Conservation (phyloP, 1,140 invertebrate species). For the Sitophilus oryzae region DNA sequence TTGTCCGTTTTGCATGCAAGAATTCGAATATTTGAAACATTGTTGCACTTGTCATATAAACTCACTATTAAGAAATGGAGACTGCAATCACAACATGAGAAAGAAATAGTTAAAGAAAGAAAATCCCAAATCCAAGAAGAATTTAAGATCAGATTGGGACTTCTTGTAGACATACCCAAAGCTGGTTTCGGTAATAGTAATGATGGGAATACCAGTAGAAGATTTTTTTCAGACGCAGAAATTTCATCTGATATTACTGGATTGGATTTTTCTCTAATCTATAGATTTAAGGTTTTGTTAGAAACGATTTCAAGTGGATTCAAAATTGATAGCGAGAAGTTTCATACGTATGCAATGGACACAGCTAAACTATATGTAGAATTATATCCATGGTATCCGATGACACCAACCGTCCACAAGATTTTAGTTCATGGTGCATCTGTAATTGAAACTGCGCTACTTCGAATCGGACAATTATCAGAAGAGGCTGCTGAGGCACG, state of each 20-base stretch:
- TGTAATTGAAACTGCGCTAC: slow-evolving; percentile 31
- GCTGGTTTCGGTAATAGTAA: slow-evolving; percentile 39
- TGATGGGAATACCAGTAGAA: slow-evolving; percentile 40
- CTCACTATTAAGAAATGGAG: slow-evolving; percentile 33
- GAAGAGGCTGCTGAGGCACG: slow-evolving; percentile 28
- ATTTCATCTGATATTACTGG: slow-evolving; percentile 33
- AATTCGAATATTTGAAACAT: slow-evolving; percentile 42
- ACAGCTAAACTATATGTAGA: slow-evolving; percentile 31
- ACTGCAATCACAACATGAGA: slow-evolving; percentile 24
- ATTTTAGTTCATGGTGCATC: slow-evolving; percentile 34
- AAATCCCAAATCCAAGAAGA: slow-evolving; percentile 37
- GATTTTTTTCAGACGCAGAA: slow-evolving; percentile 39
- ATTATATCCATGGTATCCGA: slow-evolving; percentile 39
- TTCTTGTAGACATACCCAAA: slow-evolving; percentile 41
- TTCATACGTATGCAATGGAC: slow-evolving; percentile 18
- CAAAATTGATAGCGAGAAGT: slow-evolving; percentile 32
- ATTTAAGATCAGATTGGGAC: slow-evolving; percentile 33
- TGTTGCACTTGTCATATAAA: slow-evolving; percentile 41
- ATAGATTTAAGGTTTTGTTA: slow-evolving; percentile 28
- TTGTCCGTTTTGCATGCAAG: slow-evolving; percentile 41
- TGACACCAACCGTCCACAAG: slow-evolving; percentile 42
- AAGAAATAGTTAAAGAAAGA: slow-evolving; percentile 22
- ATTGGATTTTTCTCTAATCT: slow-evolving; percentile 26
- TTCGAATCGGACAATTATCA: slow-evolving; percentile 35
- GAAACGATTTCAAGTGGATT: slow-evolving; percentile 31